Percentiles rank a stretch among this genome's conserved stretches.
These are phyloP conservation scores for Athalia circularis DNA, from an alignment of 2,888 invertebrate species.

Conservation along the genomic window DNA sequence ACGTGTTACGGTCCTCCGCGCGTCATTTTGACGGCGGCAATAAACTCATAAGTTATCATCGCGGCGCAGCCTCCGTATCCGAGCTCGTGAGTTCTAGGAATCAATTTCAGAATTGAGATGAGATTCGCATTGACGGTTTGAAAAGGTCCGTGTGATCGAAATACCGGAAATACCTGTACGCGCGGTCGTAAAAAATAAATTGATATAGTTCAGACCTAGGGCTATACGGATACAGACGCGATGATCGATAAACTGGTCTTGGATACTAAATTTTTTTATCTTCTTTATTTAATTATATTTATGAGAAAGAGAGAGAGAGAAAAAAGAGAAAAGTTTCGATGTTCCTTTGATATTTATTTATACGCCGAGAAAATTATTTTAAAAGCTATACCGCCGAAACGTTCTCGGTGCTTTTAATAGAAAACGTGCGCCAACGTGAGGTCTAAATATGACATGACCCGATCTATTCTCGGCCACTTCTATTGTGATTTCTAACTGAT, in stretches of 20 bases:
- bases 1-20: too few species aligned
- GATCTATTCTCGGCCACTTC: conserved; percentile 1
- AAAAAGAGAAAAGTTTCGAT: background rate
- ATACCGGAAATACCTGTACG: too few species aligned
- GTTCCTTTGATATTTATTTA: background rate
- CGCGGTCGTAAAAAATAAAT: too few species aligned
- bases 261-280: background rate
- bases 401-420: conserved; percentile 7
- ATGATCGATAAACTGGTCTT: background rate
- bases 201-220: too few species aligned
- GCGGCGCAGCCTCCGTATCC: too few species aligned
- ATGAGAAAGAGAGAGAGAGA: background rate
- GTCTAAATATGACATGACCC: conserved; percentile 25
- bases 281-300: background rate
- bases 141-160: too few species aligned
- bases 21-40: too few species aligned
- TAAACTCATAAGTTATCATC: too few species aligned
- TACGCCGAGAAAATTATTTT: conserved; percentile 5
- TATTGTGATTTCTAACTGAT: background rate
- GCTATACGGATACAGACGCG: too few species aligned
- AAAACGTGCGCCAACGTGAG: conserved; percentile 6
- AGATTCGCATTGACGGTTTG: too few species aligned
- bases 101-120: too few species aligned
- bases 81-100: too few species aligned
- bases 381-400: background rate